These are phyloP conservation scores for Loriculus beryllinus DNA, from an alignment of 2,797 vertebrate genomes.

Conservation along the genomic window DNA sequence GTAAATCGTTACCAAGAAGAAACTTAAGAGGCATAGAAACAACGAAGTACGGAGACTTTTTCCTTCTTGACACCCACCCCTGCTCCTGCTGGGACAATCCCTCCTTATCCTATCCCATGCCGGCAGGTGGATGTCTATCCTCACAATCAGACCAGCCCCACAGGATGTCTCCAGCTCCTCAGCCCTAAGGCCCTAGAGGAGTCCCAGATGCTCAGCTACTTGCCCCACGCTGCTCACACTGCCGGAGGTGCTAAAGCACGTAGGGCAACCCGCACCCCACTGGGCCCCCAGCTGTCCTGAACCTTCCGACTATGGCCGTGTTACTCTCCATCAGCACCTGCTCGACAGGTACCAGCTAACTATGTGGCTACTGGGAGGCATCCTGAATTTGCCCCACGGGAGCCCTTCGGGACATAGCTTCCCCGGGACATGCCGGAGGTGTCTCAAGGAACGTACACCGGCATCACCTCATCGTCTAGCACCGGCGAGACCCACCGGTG, in stretches of 20 bases:
- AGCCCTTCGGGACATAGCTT: not conserved
- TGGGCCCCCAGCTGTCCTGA: not conserved
- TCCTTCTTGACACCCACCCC: not conserved
- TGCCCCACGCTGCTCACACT: not conserved
- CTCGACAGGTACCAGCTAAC: not conserved
- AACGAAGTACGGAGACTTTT: not conserved
- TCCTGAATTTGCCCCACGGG: not conserved
- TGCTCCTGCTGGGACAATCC: not conserved
- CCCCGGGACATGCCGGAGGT: no score
- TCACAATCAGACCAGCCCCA: not conserved
- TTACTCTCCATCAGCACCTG: not conserved
- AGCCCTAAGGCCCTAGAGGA: not conserved
- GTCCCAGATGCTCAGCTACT: not conserved
- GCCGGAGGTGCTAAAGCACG: not conserved
- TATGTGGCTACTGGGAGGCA: not conserved
- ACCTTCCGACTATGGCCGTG: rapidly evolving
- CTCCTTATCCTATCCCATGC: not conserved
- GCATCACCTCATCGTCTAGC: not conserved
- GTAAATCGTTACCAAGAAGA: not conserved
- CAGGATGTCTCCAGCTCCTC: not conserved
- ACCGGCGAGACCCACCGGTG: not conserved
- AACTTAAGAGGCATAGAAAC: not conserved
- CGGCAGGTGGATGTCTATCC: rapidly evolving
- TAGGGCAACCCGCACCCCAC: rapidly evolving
- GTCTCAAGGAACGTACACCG: rapidly evolving